Evolutionary conservation across 2,888 invertebrate genomes (phyloP).

Genomic region (Chloromyia formosa): DNA sequence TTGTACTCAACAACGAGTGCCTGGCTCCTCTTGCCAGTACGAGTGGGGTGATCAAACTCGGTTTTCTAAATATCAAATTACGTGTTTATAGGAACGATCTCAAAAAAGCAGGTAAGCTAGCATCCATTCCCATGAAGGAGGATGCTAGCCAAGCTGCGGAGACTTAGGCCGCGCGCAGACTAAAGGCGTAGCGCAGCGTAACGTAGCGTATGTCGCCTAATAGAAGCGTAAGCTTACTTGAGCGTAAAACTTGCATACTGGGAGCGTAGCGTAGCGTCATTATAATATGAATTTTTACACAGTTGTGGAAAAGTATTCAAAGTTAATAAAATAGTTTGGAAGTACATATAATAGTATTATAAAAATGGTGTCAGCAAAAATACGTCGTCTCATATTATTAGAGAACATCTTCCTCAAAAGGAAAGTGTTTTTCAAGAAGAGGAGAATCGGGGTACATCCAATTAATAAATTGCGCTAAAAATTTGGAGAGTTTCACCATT

Average conservation of each 20-base stretch:
- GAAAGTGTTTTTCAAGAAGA: constrained; percentile 5
- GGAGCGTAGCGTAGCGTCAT: background rate
- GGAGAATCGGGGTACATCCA: background rate
- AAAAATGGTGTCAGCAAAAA: constrained; percentile 2
- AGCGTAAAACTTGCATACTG: background rate
- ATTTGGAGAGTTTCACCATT: constrained; percentile 16
- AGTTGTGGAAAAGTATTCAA: background rate
- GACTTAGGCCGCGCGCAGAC: too few species aligned
- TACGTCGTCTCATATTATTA: background rate
- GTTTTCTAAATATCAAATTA: too few species aligned
- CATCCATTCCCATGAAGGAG: too few species aligned
- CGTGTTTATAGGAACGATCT: too few species aligned
- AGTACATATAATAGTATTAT: too few species aligned
- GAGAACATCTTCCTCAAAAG: background rate
- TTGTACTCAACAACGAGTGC: too few species aligned
- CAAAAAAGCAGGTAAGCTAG: too few species aligned
- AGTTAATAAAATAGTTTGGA: too few species aligned
- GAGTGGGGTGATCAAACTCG: too few species aligned
- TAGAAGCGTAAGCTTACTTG: background rate
- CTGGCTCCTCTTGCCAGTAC: too few species aligned
- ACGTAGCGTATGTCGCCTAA: background rate
- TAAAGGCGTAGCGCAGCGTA: background rate
- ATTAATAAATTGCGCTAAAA: background rate
- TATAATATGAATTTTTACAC: background rate
- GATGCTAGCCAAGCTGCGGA: too few species aligned